These are phyloP conservation scores for Sebastes taczanowskii DNA, from an alignment of 2,797 vertebrate species.

Conservation along the genomic window DNA sequence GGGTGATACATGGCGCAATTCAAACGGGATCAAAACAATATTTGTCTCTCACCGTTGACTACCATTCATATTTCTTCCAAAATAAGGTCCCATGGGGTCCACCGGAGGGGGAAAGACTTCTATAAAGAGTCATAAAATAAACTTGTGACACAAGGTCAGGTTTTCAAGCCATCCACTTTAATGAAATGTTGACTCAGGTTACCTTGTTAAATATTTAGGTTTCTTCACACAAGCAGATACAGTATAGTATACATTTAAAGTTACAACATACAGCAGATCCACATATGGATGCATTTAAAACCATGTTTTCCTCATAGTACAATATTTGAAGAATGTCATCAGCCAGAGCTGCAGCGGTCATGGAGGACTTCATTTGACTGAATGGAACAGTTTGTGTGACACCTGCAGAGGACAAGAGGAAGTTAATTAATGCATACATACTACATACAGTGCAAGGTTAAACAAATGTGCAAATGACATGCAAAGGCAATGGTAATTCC, in stretches of 20 bases:
- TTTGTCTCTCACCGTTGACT: background rate
- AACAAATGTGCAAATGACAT: background rate
- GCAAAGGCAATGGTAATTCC: background rate
- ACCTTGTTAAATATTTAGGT: constrained; percentile 42
- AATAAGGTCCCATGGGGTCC: too few species aligned
- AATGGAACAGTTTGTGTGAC: constrained; percentile 82
- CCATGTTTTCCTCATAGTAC: constrained; percentile 31
- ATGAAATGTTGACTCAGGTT: constrained; percentile 42
- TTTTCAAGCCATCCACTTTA: constrained; percentile 53
- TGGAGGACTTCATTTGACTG: constrained; percentile 75
- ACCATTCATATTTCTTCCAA: too few species aligned
- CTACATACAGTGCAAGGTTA: background rate
- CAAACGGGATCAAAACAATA: too few species aligned
- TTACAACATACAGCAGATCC: constrained; percentile 57
- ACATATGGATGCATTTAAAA: constrained; percentile 58
- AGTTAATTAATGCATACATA: background rate
- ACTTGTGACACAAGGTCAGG: background rate
- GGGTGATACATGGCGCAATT: too few species aligned
- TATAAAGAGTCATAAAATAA: background rate
- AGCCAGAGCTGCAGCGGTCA: constrained; percentile 5
- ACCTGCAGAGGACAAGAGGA: constrained; percentile 67
- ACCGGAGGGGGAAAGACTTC: too few species aligned
- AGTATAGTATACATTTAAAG: constrained; percentile 40
- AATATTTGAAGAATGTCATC: constrained; percentile 40
- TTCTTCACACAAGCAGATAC: constrained; percentile 56